Conservation (phyloP, 2,888 invertebrate genomes). For the Temnothorax rugatulus region DNA sequence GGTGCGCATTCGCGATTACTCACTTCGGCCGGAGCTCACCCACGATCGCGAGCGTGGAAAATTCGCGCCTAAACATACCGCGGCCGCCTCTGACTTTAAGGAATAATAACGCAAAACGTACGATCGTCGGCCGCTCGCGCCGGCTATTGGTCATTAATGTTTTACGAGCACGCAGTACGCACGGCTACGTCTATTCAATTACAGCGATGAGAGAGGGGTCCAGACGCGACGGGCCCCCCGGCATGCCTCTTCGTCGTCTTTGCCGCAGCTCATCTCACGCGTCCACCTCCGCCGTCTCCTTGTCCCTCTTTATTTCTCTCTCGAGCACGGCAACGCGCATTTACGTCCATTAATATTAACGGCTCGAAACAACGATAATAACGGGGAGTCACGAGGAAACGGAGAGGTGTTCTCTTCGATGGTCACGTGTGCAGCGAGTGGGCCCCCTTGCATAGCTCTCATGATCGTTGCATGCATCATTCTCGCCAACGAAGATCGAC, state of each 20-base stretch:
- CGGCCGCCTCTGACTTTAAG: constrained; percentile 65
- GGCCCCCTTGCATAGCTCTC: constrained; percentile 20
- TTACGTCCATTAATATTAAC: constrained; percentile 83
- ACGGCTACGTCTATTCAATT: constrained; percentile 82
- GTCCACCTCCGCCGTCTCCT: constrained; percentile 40
- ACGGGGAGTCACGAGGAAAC: constrained; percentile 75
- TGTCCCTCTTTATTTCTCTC: constrained; percentile 61
- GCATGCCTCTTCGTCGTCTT: constrained; percentile 23
- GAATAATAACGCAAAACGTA: constrained; percentile 78
- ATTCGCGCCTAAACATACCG: constrained; percentile 65
- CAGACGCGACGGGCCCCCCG: constrained; percentile 17
- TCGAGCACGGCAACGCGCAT: constrained; percentile 69
- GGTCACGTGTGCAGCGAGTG: constrained; percentile 40
- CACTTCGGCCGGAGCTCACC: constrained; percentile 50
- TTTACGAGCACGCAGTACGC: constrained; percentile 80
- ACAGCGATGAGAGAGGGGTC: constrained; percentile 69
- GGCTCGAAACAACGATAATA: constrained; percentile 81
- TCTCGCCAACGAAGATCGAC: constrained; percentile 28
- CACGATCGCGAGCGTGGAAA: constrained; percentile 67
- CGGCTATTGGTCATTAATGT: constrained; percentile 79
- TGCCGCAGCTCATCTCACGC: constrained; percentile 30
- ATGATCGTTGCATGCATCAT: constrained; percentile 49
- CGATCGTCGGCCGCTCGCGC: constrained; percentile 73
- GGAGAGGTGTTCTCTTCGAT: constrained; percentile 61
- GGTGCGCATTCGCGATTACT: constrained; percentile 7